These are phyloP conservation scores for Diadegma fenestrale DNA, from an alignment of 2,888 invertebrate genomes.

Conservation along the genomic window DNA sequence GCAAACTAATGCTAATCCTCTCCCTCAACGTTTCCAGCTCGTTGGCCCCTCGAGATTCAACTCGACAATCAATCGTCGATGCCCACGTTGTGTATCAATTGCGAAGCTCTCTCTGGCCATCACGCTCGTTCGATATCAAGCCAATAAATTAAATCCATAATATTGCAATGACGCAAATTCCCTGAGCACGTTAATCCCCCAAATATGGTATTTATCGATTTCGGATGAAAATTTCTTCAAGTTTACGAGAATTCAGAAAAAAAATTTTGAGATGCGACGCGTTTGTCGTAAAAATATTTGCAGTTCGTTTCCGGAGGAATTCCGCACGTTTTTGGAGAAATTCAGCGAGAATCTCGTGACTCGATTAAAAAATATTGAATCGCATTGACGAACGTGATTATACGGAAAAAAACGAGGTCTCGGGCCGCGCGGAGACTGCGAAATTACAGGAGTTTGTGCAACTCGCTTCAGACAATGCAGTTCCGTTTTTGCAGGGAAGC, in stretches of 20 bases:
- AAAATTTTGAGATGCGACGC: background rate
- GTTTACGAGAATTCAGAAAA: background rate
- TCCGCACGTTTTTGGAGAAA: background rate
- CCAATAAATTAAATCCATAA: background rate
- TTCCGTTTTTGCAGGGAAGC: background rate
- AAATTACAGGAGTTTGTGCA: background rate
- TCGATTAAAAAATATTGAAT: background rate
- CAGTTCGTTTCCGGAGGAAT: background rate
- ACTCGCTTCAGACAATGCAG: background rate
- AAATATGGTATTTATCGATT: background rate
- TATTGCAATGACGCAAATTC: background rate
- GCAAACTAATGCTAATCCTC: constrained; percentile 28
- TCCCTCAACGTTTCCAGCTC: background rate
- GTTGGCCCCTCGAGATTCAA: background rate
- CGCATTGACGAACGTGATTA: background rate
- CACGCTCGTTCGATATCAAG: background rate
- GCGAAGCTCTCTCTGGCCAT: background rate
- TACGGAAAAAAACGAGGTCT: background rate
- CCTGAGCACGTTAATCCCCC: background rate
- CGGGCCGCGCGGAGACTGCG: background rate
- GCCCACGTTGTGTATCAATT: background rate
- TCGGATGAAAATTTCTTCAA: background rate
- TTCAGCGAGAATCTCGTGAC: background rate
- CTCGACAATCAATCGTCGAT: constrained; percentile 29
- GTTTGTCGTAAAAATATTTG: background rate